These are phyloP conservation scores for Drosophila koepferae DNA, from an alignment of 2,888 invertebrate genomes.

Conservation along the genomic window DNA sequence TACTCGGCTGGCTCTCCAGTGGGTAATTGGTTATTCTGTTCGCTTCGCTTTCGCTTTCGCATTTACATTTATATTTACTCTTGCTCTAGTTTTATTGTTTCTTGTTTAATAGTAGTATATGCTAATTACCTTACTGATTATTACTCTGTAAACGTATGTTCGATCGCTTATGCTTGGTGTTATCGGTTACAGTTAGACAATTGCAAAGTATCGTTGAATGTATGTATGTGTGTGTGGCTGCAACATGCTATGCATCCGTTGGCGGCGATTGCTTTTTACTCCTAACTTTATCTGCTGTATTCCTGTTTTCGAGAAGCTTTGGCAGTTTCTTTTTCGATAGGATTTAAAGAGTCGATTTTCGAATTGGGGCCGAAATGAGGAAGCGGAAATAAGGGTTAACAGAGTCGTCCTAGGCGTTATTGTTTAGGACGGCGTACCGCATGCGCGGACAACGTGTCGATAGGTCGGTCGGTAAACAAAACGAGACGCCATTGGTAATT, in stretches of 20 bases:
- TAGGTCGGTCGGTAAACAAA: constrained; percentile 16
- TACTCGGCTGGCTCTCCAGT: constrained; percentile 24
- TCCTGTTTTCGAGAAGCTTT: constrained; percentile 45
- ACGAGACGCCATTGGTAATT: constrained; percentile 54
- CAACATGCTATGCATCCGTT: constrained; percentile 5
- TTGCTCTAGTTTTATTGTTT: constrained; percentile 7
- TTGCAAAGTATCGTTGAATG: background rate
- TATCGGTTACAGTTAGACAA: constrained; percentile 38
- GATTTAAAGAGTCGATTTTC: constrained; percentile 4
- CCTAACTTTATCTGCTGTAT: constrained; percentile 28
- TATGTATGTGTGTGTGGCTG: background rate
- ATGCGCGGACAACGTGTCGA: constrained; percentile 17
- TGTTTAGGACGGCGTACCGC: background rate
- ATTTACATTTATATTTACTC: background rate
- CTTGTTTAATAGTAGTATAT: constrained; percentile 5
- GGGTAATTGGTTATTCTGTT: constrained; percentile 20
- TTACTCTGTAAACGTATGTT: constrained; percentile 10
- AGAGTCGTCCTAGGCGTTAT: constrained; percentile 12
- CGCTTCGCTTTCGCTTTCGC: background rate
- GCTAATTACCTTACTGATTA: constrained; percentile 44
- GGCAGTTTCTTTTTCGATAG: constrained; percentile 62
- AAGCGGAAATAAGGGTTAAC: background rate
- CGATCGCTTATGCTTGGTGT: constrained; percentile 34
- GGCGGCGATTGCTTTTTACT: constrained; percentile 9
- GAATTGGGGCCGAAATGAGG: background rate